A percentile compares a stretch with the other conserved stretches of the same genome.
These are phyloP conservation scores for Carposina sasakii DNA, from an alignment of 1,140 invertebrate genomes.

Conservation along the genomic window DNA sequence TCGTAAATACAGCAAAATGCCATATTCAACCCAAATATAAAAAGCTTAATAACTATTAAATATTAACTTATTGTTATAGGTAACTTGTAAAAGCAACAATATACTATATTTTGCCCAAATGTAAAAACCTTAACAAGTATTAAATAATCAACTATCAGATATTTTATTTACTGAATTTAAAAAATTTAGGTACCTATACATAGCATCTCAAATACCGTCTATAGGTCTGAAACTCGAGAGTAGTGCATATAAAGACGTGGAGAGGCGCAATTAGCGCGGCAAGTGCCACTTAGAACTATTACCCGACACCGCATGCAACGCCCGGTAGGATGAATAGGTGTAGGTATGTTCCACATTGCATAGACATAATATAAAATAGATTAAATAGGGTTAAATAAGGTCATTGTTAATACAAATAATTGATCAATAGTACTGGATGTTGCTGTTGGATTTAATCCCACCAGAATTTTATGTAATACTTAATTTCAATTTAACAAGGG, in stretches of 20 bases:
- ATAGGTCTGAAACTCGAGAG: neutral
- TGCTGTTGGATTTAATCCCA: no score
- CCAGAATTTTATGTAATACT: no score
- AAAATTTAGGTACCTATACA: neutral
- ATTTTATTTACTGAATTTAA: neutral
- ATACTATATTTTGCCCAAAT: neutral
- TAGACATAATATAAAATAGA: neutral
- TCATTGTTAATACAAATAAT: neutral
- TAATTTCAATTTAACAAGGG: no score
- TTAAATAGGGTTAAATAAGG: neutral
- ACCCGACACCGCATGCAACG: constrained; percentile 34
- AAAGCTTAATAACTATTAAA: no score
- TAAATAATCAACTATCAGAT: neutral
- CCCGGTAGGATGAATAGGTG: neutral
- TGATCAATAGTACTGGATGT: neutral
- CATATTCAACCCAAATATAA: no score
- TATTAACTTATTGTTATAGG: no score
- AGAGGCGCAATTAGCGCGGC: constrained; percentile 26
- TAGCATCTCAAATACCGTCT: neutral
- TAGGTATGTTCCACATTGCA: neutral
- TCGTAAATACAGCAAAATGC: no score
- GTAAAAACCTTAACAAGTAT: neutral
- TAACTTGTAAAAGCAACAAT: neutral
- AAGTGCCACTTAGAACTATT: constrained; percentile 45
- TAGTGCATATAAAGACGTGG: neutral